A percentile compares a stretch with the other conserved stretches of the same genome.
phyloP scores from a whole-genome alignment of 2,797 vertebrate genomes.

The Pangasius djambal region DNA sequence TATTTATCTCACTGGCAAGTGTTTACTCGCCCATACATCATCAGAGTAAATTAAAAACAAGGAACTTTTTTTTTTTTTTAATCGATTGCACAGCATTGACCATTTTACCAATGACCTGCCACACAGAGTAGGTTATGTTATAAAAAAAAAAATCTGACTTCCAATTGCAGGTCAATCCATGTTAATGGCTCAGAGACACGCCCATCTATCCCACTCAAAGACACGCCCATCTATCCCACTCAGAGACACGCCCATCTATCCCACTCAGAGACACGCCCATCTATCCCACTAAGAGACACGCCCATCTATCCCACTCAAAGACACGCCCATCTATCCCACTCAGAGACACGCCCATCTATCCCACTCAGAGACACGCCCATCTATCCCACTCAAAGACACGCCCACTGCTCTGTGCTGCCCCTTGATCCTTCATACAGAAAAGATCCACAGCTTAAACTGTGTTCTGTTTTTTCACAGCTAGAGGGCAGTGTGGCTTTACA shows the following conservation, averaged over 20 bases:
- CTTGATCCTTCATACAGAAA: not conserved
- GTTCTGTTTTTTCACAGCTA: conserved; percentile 16
- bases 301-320: not conserved
- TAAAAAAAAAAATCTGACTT: not conserved
- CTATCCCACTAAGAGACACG: not conserved
- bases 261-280: no score
- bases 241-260: not conserved
- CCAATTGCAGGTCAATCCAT: no score
- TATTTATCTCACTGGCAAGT: not conserved
- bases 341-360: no score
- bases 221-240: no score
- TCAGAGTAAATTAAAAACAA: not conserved
- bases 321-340: not conserved
- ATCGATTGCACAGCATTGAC: not conserved
- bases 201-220: no score
- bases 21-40: not conserved
- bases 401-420: not conserved
- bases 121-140: not conserved
- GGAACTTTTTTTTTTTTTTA: not conserved
- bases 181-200: no score
- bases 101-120: no score
- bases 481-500: conserved; percentile 48
- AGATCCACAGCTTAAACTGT: no score
- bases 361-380: not conserved
- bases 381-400: not conserved